Evolutionary conservation across 2,888 invertebrate species (phyloP).

Genomic region (Drosophila anomelani): DNA sequence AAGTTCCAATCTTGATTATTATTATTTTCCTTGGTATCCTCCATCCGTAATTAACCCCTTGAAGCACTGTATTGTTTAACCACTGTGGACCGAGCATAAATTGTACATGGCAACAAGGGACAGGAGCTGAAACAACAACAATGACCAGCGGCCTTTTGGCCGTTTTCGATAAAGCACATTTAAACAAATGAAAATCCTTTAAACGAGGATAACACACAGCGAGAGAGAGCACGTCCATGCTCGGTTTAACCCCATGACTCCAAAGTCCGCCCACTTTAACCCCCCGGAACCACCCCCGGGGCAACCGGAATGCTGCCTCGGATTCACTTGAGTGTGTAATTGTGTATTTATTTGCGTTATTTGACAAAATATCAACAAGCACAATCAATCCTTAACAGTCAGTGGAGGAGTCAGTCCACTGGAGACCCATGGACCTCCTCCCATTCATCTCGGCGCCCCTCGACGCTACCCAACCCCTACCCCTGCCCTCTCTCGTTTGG

Average conservation of each 20-base stretch:
- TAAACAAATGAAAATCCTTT: constrained; percentile 81
- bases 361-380: constrained; percentile 83
- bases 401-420: constrained; percentile 39
- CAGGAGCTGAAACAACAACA: constrained; percentile 30
- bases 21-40: neutral
- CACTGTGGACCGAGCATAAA: constrained; percentile 60
- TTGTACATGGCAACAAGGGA: constrained; percentile 35
- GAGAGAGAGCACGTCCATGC: constrained; percentile 44
- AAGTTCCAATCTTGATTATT: neutral
- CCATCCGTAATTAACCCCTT: neutral
- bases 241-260: constrained; percentile 62
- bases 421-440: constrained; percentile 35
- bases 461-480: constrained; percentile 1
- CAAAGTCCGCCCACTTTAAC: constrained; percentile 2
- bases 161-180: constrained; percentile 80
- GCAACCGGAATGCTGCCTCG: constrained; percentile 23
- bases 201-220: constrained; percentile 68
- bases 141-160: constrained; percentile 60
- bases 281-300: constrained; percentile 13
- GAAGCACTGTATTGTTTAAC: constrained; percentile 6
- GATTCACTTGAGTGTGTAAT: constrained; percentile 84
- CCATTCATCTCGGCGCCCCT: constrained; percentile 15
- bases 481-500: neutral
- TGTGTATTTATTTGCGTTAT: constrained; percentile 84
- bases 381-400: constrained; percentile 79